phyloP scores from a whole-genome alignment of 2,113 vertebrate genomes.

The Tretioscincus oriximinensis region DNA sequence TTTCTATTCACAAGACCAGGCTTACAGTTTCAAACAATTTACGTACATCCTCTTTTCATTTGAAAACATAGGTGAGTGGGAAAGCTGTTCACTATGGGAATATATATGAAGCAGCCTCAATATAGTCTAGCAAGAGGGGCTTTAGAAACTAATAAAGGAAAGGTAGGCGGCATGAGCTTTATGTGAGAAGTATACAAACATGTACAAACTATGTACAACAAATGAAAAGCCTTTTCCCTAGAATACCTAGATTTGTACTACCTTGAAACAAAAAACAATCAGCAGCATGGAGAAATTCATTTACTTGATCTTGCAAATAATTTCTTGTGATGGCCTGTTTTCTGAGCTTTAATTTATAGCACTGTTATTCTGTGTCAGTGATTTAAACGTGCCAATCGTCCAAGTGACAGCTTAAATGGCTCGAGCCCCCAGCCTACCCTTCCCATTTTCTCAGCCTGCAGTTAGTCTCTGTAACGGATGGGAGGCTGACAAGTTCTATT shows the following conservation, averaged over 20 bases:
- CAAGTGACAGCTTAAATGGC: slow-evolving; percentile 76
- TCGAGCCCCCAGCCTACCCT: slow-evolving; percentile 63
- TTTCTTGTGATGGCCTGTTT: slow-evolving; percentile 55
- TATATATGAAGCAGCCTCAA: not conserved
- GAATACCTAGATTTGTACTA: slow-evolving; percentile 24
- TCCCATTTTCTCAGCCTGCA: slow-evolving; percentile 54
- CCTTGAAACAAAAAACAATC: slow-evolving; percentile 23
- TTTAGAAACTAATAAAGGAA: too few species aligned
- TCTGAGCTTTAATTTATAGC: slow-evolving; percentile 57
- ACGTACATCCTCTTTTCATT: not conserved
- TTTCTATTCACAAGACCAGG: not conserved
- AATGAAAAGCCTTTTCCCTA: slow-evolving; percentile 25
- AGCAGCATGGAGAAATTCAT: slow-evolving; percentile 38
- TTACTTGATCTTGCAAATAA: slow-evolving; percentile 34
- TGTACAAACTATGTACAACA: slow-evolving; percentile 26
- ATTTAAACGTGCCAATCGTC: slow-evolving; percentile 74
- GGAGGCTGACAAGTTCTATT: slow-evolving; percentile 64
- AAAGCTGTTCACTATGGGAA: not conserved
- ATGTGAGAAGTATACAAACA: not conserved
- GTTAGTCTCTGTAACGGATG: slow-evolving; percentile 51
- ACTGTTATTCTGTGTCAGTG: slow-evolving; percentile 72
- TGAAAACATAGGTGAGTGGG: not conserved
- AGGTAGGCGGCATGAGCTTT: too few species aligned
- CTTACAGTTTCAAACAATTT: not conserved
- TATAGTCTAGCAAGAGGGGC: too few species aligned